Conservation (phyloP, 2,888 invertebrate species). For the Elysia crispata region DNA sequence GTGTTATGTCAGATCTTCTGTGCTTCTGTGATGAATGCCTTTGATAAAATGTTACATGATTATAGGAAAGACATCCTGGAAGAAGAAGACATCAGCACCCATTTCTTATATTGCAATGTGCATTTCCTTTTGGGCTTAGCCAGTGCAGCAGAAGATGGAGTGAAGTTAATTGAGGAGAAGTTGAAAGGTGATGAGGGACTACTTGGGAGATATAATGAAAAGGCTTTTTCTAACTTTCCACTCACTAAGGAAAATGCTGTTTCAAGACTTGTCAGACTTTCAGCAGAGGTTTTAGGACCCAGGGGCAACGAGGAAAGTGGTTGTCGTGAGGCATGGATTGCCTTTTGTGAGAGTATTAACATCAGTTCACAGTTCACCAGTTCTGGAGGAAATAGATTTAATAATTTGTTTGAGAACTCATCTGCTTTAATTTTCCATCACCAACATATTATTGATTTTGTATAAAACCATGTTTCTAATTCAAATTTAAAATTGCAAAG, state of each 20-base stretch:
- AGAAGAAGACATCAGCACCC: not conserved
- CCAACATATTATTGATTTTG: not conserved
- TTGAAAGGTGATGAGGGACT: no score
- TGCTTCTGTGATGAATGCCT: not conserved
- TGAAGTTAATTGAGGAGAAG: not conserved
- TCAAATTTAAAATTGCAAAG: not conserved
- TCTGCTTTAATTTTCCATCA: not conserved
- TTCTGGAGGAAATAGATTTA: constrained; percentile 11
- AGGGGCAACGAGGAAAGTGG: constrained; percentile 13
- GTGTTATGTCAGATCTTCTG: constrained; percentile 6
- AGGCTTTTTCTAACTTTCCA: not conserved
- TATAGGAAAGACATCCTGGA: not conserved
- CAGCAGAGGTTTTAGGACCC: constrained; percentile 20
- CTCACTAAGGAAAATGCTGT: not conserved
- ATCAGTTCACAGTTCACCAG: not conserved
- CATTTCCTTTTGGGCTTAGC: not conserved
- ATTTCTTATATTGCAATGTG: not conserved
- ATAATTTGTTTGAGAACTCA: constrained; percentile 20
- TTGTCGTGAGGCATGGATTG: not conserved
- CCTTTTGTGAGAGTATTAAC: not conserved
- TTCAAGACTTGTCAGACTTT: not conserved
- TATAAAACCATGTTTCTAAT: not conserved
- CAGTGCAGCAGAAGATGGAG: not conserved
- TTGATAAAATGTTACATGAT: not conserved
- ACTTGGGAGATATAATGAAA: no score